A percentile compares a stretch with the other conserved stretches of the same genome.
Evolutionary conservation across 1,140 invertebrate genomes (phyloP).

Genomic region (Pseudomyrmex cubaensis): DNA sequence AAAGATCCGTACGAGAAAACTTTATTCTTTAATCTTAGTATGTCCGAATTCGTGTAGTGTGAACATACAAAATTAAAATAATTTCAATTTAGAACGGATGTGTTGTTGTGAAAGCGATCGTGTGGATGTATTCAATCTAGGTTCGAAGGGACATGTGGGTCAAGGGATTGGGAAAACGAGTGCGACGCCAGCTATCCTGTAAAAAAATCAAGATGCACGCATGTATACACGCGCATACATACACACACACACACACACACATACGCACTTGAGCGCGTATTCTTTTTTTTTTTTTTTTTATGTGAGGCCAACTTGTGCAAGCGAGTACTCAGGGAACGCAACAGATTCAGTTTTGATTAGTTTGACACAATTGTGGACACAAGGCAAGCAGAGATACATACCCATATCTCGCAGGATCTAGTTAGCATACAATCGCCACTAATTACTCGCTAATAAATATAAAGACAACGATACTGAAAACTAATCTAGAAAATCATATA

Average conservation of each 20-base stretch:
- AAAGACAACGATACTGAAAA: constrained; percentile 64
- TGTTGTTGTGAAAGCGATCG: constrained; percentile 51
- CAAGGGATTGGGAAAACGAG: constrained; percentile 76
- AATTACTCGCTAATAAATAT: constrained; percentile 52
- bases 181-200: constrained; percentile 85
- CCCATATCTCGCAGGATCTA: constrained; percentile 47
- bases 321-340: constrained; percentile 17
- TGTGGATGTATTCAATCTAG: constrained; percentile 32
- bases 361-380: constrained; percentile 9
- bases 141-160: constrained; percentile 53
- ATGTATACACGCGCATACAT: constrained; percentile 30
- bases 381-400: constrained; percentile 59
- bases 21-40: background rate
- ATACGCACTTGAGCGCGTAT: constrained; percentile 2
- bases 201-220: constrained; percentile 77
- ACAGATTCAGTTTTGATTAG: background rate
- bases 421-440: constrained; percentile 49
- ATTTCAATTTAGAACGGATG: constrained; percentile 30
- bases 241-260: background rate
- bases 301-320: constrained; percentile 18
- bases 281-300: too few species aligned
- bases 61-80: constrained; percentile 5
- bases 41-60: background rate
- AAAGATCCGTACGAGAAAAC: constrained; percentile 29
- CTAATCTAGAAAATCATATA: constrained; percentile 66